A percentile compares a stretch with the other conserved stretches of the same genome.
These are phyloP conservation scores for Nowickia ferox DNA, from an alignment of 2,888 invertebrate genomes.

Conservation along the genomic window DNA sequence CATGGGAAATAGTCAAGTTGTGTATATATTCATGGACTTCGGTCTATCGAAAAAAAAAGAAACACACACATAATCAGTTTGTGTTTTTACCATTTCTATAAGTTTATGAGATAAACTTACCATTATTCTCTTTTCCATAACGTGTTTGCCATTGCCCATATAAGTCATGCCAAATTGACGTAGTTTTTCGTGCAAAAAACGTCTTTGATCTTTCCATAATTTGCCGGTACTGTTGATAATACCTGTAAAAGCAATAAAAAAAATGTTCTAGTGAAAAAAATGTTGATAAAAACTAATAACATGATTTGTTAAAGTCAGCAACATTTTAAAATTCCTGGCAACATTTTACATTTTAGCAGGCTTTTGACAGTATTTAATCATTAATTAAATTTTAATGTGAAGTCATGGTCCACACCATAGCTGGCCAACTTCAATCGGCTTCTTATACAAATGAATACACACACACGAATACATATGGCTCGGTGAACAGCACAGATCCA, in stretches of 20 bases:
- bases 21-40: slow-evolving; percentile 91
- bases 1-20: slow-evolving; percentile 86
- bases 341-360: neutral
- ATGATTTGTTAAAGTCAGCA: neutral
- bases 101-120: slow-evolving; percentile 84
- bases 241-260: slow-evolving; percentile 85
- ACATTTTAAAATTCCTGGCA: neutral
- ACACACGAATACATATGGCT: no score
- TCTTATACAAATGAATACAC: no score
- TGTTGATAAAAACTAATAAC: no score
- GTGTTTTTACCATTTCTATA: no score
- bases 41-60: slow-evolving; percentile 83
- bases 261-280: neutral
- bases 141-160: slow-evolving; percentile 90
- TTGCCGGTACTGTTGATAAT: slow-evolving; percentile 94
- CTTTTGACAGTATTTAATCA: no score
- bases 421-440: no score
- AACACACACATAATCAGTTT: no score
- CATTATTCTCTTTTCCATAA: slow-evolving; percentile 93
- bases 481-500: no score
- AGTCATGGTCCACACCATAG: no score
- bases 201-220: slow-evolving; percentile 95
- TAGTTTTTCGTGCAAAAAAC: slow-evolving; percentile 93
- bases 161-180: slow-evolving; percentile 95
- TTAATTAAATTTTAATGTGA: no score